phyloP scores from a whole-genome alignment of 1,140 invertebrate genomes.

The Phthorimaea operculella region DNA sequence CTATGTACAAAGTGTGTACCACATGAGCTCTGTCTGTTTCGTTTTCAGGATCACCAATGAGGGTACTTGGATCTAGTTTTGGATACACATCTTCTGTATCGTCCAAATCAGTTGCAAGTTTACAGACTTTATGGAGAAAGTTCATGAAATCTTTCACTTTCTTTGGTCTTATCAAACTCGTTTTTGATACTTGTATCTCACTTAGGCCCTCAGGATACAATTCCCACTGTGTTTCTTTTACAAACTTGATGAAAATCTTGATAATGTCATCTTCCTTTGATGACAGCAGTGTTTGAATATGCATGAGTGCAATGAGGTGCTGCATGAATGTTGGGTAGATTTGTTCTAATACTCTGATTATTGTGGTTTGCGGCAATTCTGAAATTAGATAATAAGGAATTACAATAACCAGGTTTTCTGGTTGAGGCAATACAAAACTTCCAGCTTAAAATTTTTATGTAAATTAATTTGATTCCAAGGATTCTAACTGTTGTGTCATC shows the following conservation, averaged over 20 bases:
- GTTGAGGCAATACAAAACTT: too few species aligned
- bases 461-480: not conserved
- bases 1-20: conserved; percentile 30
- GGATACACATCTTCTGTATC: conserved; percentile 10
- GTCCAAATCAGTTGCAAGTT: not conserved
- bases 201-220: conserved; percentile 18
- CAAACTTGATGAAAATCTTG: conserved; percentile 31
- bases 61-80: conserved; percentile 15
- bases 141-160: conserved; percentile 24
- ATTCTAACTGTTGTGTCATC: too few species aligned
- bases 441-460: too few species aligned
- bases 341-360: conserved; percentile 35
- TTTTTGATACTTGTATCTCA: conserved; percentile 14
- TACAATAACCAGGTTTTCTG: too few species aligned
- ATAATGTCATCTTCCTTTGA: conserved; percentile 31
- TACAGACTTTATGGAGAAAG: conserved; percentile 24
- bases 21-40: conserved; percentile 16
- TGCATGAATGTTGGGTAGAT: conserved; percentile 46
- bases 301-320: conserved; percentile 27
- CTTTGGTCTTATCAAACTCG: conserved; percentile 16
- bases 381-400: conserved; percentile 18
- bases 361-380: conserved; percentile 35
- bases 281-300: conserved; percentile 25
- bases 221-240: conserved; percentile 30
- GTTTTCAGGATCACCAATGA: conserved; percentile 7